A percentile compares a stretch with the other conserved stretches of the same genome.
These are phyloP conservation scores for Heliocidaris tuberculata DNA, from an alignment of 35 echinoderm and acorn worm genomes.

Conservation along the genomic window DNA sequence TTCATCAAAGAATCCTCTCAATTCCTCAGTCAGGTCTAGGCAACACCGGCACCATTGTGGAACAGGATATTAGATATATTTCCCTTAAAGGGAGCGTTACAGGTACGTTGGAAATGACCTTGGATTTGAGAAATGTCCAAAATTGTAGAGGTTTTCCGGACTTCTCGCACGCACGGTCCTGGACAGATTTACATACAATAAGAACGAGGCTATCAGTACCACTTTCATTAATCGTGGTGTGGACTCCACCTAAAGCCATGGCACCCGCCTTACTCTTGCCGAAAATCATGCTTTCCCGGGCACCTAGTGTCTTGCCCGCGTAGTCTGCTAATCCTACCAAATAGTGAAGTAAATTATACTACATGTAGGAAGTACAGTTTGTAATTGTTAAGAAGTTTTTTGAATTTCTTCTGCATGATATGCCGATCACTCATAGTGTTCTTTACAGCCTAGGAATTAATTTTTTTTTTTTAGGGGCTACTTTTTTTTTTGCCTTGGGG, in stretches of 20 bases:
- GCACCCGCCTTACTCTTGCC: constrained; percentile 43
- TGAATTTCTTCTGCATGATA: constrained; percentile 68
- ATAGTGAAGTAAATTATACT: constrained; percentile 69
- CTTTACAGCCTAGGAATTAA: too few relatives aligned
- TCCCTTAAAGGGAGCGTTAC: constrained; percentile 60
- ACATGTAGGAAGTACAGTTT: constrained; percentile 58
- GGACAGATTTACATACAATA: constrained; percentile 57
- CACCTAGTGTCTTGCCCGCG: constrained; percentile 38
- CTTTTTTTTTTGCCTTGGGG: too few relatives aligned
- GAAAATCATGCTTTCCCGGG: constrained; percentile 67
- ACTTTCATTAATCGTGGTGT: constrained; percentile 37
- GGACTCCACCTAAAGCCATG: background rate
- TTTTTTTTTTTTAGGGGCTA: too few relatives aligned
- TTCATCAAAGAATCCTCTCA: constrained; percentile 57
- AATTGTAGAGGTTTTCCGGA: constrained; percentile 60
- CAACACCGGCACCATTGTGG: constrained; percentile 75
- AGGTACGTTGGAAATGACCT: constrained; percentile 46
- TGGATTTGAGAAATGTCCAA: background rate
- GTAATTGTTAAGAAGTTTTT: constrained; percentile 61
- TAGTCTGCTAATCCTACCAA: constrained; percentile 75
- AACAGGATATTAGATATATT: constrained; percentile 78
- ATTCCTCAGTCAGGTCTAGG: constrained; percentile 30
- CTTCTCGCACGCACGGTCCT: constrained; percentile 54
- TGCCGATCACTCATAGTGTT: constrained; percentile 76
- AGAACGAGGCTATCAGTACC: constrained; percentile 62